A percentile compares a stretch with the other conserved stretches of the same genome.
phyloP scores from a whole-genome alignment of 1,140 invertebrate genomes.

The Zeugodacus cucurbitae region DNA sequence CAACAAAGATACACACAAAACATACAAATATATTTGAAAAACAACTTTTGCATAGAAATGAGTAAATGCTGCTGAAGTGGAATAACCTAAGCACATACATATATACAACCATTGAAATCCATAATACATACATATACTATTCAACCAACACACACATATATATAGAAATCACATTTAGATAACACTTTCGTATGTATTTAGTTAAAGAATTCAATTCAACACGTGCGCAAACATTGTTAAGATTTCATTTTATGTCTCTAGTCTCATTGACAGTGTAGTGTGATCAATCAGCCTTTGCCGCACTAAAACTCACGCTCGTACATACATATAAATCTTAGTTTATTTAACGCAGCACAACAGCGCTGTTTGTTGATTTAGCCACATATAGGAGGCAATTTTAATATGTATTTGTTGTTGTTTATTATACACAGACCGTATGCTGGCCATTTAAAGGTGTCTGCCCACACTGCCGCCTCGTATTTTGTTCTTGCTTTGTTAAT shows the following conservation, averaged over 20 bases:
- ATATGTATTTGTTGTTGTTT: neutral
- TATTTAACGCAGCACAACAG: neutral
- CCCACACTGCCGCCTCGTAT: too few relatives aligned
- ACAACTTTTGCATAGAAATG: too few relatives aligned
- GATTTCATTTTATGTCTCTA: neutral
- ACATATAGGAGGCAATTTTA: neutral
- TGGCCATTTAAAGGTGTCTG: too few relatives aligned
- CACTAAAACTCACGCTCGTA: neutral
- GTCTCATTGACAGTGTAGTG: neutral
- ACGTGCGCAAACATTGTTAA: neutral
- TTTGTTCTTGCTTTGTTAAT: too few relatives aligned
- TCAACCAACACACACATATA: neutral
- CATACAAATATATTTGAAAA: too few relatives aligned
- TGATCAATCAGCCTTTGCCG: neutral
- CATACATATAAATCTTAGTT: too few relatives aligned
- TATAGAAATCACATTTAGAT: neutral
- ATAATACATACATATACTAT: too few relatives aligned
- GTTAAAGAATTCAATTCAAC: neutral
- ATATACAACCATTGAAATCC: too few relatives aligned
- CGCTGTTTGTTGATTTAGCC: neutral
- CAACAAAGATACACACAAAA: too few relatives aligned
- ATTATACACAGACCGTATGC: too few relatives aligned
- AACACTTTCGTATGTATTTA: neutral
- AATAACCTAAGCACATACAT: too few relatives aligned
- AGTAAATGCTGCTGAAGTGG: too few relatives aligned